Evolutionary conservation across 1,140 invertebrate genomes (phyloP).

Genomic region (Anastrepha ludens): DNA sequence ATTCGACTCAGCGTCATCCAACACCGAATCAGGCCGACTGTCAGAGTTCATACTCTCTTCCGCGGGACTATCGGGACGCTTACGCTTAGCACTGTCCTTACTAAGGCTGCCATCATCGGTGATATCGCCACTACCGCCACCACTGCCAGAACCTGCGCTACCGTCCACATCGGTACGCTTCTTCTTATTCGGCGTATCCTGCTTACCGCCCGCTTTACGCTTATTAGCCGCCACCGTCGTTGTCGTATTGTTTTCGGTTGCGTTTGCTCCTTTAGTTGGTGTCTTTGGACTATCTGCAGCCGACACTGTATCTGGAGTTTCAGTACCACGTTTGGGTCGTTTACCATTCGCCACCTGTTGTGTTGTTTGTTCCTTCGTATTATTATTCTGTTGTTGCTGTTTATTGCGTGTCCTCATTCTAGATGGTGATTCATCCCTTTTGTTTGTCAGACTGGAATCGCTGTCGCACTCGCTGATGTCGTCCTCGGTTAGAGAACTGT

Average conservation of each 20-base stretch:
- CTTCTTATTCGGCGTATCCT: slow-evolving; percentile 83
- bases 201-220: slow-evolving; percentile 78
- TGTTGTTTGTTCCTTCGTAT: slow-evolving; percentile 62
- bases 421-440: slow-evolving; percentile 84
- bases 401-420: slow-evolving; percentile 92
- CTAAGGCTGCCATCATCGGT: slow-evolving; percentile 56
- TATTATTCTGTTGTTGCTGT: slow-evolving; percentile 69
- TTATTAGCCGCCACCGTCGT: slow-evolving; percentile 75
- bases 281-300: slow-evolving; percentile 76
- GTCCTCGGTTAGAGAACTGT: slow-evolving; percentile 95
- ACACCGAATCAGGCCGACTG: slow-evolving; percentile 81
- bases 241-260: slow-evolving; percentile 71
- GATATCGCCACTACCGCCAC: slow-evolving; percentile 58
- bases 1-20: slow-evolving; percentile 83
- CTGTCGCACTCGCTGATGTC: slow-evolving; percentile 95
- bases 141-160: slow-evolving; percentile 67
- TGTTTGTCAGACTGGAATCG: slow-evolving; percentile 86
- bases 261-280: slow-evolving; percentile 74
- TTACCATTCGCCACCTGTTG: slow-evolving; percentile 81
- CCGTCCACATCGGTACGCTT: slow-evolving; percentile 77
- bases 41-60: slow-evolving; percentile 88
- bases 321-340: slow-evolving; percentile 83
- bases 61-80: slow-evolving; percentile 83
- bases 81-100: slow-evolving; percentile 80
- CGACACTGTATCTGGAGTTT: slow-evolving; percentile 79